Evolutionary conservation across 2,797 vertebrate genomes (phyloP).

Genomic region (Xenopus petersii): DNA sequence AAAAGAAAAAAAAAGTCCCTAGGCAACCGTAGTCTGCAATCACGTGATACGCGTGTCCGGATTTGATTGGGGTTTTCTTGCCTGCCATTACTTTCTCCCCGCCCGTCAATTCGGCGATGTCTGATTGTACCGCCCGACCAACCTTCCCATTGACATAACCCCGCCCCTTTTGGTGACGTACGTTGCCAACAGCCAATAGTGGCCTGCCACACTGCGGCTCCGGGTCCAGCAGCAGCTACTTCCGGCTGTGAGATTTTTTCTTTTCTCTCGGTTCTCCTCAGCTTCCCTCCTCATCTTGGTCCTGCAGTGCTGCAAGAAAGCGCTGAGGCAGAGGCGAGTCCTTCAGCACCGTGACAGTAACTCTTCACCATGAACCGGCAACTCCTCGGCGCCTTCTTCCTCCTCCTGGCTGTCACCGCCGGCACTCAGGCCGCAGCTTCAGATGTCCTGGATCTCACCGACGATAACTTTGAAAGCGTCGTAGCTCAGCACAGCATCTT

Average conservation of each 20-base stretch:
- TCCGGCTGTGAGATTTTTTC: slow-evolving; percentile 51
- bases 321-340: not conserved
- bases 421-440: slow-evolving; percentile 62
- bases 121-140: too few species aligned
- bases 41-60: too few species aligned
- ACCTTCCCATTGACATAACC: too few species aligned
- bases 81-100: too few species aligned
- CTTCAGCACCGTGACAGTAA: not conserved
- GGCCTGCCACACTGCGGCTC: slow-evolving; percentile 82
- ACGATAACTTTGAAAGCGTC: slow-evolving; percentile 87
- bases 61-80: too few species aligned
- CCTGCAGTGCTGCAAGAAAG: slow-evolving; percentile 26
- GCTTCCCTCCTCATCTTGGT: slow-evolving; percentile 26
- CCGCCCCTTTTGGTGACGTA: not conserved
- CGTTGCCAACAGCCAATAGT: slow-evolving; percentile 66
- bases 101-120: too few species aligned
- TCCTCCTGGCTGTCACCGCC: slow-evolving; percentile 52
- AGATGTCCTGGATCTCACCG: slow-evolving; percentile 88
- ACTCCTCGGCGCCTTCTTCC: slow-evolving; percentile 42
- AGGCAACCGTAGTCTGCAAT: too few species aligned
- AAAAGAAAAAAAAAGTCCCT: too few species aligned
- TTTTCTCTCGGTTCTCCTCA: not conserved
- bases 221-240: slow-evolving; percentile 51
- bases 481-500: slow-evolving; percentile 74
- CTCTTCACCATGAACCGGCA: slow-evolving; percentile 49